Base-by-base conservation (phyloP, 1,140 invertebrate genomes). In the Leptopilina boulardi region DNA sequence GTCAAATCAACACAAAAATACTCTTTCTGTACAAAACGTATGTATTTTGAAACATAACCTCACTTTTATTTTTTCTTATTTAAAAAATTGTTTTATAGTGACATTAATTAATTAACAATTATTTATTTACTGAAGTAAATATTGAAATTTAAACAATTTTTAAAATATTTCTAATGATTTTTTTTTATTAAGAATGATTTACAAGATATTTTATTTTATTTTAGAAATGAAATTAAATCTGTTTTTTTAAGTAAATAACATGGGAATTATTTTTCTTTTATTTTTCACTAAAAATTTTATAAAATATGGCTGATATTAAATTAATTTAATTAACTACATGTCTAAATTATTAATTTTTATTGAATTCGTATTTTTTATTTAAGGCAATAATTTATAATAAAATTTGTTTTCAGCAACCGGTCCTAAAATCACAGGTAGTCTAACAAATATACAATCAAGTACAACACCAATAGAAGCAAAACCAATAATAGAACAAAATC, bases 401-500 rank as follows among this genome's bases (percentile, higher is more conserved):
- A 34, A 26, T 26, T 41, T 77, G 44, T n/a, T 47, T 71, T 21
- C 54, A 84, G 78, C 71, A 23, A 79, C 77, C 74, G 54, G 80
- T 11, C 85, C 87, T 23, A 85, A 85, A 79, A 87, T 87, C 30
- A 81, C 87, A 44, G 84, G 80, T 75, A 86, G 85, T 70, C 76
- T 87, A 76, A 86, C 87, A 21, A 88, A 87, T 76, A 87, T 87
- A 77, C 84, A 84, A 26, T 85, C 85, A 9, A 78, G 80, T 3
- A 79, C 86, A 15, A 26, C 78, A 38, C 77, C 81, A 30, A 81
- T 74, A 72, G 38, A 72, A 8, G 42, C 70, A n/a, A 77, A 86
- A 66, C 59, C 59, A 15, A 5, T 30, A 66, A 15, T 6, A 30
- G 59, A 87, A 80, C 44, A 84, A 2, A 76, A 82, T 30, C 84